Evolutionary conservation across 2,888 invertebrate species (phyloP).

Genomic region (Meiosimyza decipiens): DNA sequence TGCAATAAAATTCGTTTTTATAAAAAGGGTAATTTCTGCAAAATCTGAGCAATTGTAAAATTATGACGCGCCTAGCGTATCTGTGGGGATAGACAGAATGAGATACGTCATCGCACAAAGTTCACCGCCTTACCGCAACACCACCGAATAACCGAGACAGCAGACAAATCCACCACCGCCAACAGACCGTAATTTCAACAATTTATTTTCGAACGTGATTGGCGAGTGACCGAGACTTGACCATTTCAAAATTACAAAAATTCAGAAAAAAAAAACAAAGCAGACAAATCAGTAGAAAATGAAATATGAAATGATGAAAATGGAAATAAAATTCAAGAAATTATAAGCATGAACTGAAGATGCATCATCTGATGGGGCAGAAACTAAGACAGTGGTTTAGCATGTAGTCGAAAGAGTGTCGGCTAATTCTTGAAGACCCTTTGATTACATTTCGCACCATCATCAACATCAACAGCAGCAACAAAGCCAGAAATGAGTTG

Average conservation of each 20-base stretch:
- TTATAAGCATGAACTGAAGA: conserved; percentile 55
- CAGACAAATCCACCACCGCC: conserved; percentile 15
- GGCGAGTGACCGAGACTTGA: conserved; percentile 32
- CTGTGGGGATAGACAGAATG: background rate
- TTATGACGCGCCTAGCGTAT: conserved; percentile 23
- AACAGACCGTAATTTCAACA: conserved; percentile 43
- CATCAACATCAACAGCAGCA: conserved; percentile 27
- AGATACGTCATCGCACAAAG: background rate
- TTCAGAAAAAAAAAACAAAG: conserved; percentile 27
- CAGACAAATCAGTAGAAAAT: background rate
- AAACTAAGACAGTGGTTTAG: background rate
- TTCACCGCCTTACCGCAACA: conserved; percentile 9
- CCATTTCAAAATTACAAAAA: conserved; percentile 39
- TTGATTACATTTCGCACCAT: conserved; percentile 35
- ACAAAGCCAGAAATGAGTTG: conserved; percentile 11
- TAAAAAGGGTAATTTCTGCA: conserved; percentile 27
- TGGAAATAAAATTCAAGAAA: conserved; percentile 62
- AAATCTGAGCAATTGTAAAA: conserved; percentile 22
- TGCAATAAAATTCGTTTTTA: conserved; percentile 25
- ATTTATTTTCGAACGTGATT: conserved; percentile 49
- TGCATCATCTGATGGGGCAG: background rate
- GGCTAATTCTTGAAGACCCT: conserved; percentile 34
- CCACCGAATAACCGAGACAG: background rate
- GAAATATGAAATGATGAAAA: conserved; percentile 48
- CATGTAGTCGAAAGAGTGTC: conserved; percentile 14